A percentile compares a stretch with the other conserved stretches of the same genome.
phyloP scores from a whole-genome alignment of 2,888 invertebrate genomes.

The Gisinianus flammeolus region DNA sequence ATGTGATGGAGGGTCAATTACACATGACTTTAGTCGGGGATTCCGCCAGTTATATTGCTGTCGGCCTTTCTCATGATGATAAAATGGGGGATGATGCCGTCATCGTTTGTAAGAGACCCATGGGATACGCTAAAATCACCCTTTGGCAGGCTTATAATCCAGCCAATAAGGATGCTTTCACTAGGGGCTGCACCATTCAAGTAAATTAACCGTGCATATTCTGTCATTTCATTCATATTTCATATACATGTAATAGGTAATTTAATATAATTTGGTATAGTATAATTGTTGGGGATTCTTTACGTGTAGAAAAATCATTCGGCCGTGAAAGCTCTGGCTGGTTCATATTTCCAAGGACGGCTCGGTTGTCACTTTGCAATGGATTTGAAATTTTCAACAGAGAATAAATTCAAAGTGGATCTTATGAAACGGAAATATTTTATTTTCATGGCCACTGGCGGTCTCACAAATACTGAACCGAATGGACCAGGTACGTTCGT shows the following conservation, averaged over 20 bases:
- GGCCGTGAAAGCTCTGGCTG: not conserved
- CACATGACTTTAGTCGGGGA: not conserved
- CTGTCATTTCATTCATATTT: not conserved
- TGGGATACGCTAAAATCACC: not conserved
- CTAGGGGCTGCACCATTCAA: not conserved
- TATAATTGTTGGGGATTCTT: no score
- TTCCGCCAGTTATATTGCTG: not conserved
- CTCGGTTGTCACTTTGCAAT: not conserved
- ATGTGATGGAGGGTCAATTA: not conserved
- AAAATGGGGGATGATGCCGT: constrained; percentile 4
- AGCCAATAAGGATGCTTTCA: not conserved
- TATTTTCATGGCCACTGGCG: not conserved
- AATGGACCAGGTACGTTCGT: not conserved
- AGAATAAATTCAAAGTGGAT: not conserved
- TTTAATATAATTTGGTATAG: not conserved
- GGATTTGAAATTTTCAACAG: not conserved
- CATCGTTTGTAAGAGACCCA: not conserved
- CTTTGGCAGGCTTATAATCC: not conserved
- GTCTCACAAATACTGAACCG: not conserved
- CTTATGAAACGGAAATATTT: not conserved
- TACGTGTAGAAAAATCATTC: not conserved
- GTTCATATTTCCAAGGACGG: not conserved
- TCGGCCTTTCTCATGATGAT: not conserved
- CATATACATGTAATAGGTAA: not conserved
- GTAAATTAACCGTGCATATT: no score